Base-by-base conservation (phyloP, 2,113 vertebrate species). In the Apus apus region DNA sequence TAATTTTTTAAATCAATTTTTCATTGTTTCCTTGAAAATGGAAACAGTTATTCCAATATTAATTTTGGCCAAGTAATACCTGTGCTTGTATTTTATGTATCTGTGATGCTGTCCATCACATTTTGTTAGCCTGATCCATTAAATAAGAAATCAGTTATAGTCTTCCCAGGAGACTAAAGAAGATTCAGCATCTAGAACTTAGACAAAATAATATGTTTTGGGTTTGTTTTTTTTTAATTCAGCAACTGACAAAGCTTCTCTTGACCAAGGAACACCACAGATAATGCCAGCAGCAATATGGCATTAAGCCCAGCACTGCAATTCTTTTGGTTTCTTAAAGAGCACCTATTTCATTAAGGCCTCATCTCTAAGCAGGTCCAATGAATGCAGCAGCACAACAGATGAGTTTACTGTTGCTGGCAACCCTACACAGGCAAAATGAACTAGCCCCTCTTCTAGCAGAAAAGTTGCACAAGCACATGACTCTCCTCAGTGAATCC, bases 41-140 rank as follows among this genome's bases (percentile, higher is more conserved):
- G 57, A 70, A 84, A 65, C 22, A 32, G 7, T 0, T 0, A 65
- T 58, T 61, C 56, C 17, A 43, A 4, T 1, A 0, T 77, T 71
- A 38, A 48, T 68, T 91, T 34, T 65, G 3, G 4, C 15, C 67
- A 86, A 21, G 38, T 58, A 80, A 46, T 43, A 67, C 3, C 36
- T 74, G 60, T 27, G 36, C 36, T 58, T 76, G 73, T 30, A 34
- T 54, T 71, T 66, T 15, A 40, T 15, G 2, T 23, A 62, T 67
- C 85, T 85, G 57, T 29, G 62, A 84, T 36, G 45, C 25, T 51
- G 43, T n/a, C 48, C 32, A 67, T 43, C 29, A 19, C 34, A 19
- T 83, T 92, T 66, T 54, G 10, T 61, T 62, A 50, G 74, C 26
- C 51, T 75, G 58, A 72, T 79, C 21, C 38, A 68, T 51, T 56